Evolutionary conservation across 2,113 vertebrate genomes (phyloP).

Genomic region (Cinclus mexicanus): DNA sequence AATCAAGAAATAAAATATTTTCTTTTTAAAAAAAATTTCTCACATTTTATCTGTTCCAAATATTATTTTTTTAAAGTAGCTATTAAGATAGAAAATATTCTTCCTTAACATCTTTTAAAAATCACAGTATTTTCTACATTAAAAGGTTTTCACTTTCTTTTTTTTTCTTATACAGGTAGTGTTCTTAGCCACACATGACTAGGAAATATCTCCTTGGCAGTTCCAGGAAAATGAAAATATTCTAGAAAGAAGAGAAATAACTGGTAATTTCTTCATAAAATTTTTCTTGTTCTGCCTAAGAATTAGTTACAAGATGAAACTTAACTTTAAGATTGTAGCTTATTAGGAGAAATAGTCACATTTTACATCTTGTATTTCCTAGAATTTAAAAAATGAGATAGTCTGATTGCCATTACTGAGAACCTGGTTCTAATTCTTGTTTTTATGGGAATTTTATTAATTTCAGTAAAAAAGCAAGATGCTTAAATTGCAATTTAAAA

Average conservation of each 20-base stretch:
- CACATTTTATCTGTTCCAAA: background rate
- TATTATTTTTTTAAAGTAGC: background rate
- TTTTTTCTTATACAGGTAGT: background rate
- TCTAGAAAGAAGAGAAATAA: background rate
- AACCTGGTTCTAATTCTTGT: background rate
- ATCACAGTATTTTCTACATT: background rate
- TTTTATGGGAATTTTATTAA: background rate
- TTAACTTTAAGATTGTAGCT: background rate
- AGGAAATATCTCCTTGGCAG: background rate
- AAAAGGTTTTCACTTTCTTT: background rate
- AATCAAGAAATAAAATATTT: background rate
- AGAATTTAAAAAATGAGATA: background rate
- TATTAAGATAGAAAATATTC: background rate
- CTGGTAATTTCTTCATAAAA: background rate
- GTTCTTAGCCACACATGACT: background rate
- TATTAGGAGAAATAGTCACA: background rate
- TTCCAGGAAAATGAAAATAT: background rate
- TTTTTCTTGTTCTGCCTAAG: background rate
- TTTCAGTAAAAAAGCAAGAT: background rate
- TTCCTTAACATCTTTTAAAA: background rate
- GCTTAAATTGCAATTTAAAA: background rate
- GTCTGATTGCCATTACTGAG: background rate
- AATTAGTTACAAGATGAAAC: background rate
- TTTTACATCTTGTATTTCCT: background rate
- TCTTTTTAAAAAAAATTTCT: rapidly evolving